Evolutionary conservation across 2,888 invertebrate genomes (phyloP), one percentile per base, ranked within the genome.

Genomic region (Philonicus albiceps): DNA sequence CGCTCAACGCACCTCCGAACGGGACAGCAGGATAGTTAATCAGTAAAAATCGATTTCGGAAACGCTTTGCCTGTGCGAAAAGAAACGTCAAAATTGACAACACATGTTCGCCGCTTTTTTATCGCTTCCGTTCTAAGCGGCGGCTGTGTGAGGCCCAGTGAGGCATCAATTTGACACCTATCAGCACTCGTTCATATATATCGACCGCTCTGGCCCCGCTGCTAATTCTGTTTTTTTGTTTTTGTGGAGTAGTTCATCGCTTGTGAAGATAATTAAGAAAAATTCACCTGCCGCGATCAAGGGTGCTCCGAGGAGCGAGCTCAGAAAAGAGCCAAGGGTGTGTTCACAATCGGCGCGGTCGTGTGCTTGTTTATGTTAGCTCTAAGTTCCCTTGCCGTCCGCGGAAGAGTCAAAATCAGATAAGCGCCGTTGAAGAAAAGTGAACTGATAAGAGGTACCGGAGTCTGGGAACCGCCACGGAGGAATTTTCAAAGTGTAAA

Each of bases 31-130:
- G 49, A 73, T n/a, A 84, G 73, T 84, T 73, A 73, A 73, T 84
- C n/a, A 55, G 81, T 81, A 81, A 81, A 81, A 81, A 81, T 81
- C 81, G 81, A 81, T 81, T 81, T 64, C 81, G 55, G 55, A 30
- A 13, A 30, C 55, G 55, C 34, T 84, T 84, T 27, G 72, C 43
- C 40, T 40, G 72, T 72, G 84, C 40, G 73, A 84, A 37, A 37
- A 37, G 37, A 37, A 84, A 84, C 84, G 84, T 84, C 84, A 84
- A 84, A 83, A 27, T 19, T 72, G 72, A 84, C 84, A 73, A 81
- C 84, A 84, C 84, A 84, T 73, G 84, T 27, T 43, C 84, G 73
- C 27, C 19, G 83, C 31, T 64, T 83, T 64, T 64, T 83, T 83
- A 11, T 72, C 31, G 30, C 37, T 64, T 22, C 11, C 37, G 27